phyloP scores from a whole-genome alignment of 2,888 invertebrate species.

The Yponomeuta sedellus region DNA sequence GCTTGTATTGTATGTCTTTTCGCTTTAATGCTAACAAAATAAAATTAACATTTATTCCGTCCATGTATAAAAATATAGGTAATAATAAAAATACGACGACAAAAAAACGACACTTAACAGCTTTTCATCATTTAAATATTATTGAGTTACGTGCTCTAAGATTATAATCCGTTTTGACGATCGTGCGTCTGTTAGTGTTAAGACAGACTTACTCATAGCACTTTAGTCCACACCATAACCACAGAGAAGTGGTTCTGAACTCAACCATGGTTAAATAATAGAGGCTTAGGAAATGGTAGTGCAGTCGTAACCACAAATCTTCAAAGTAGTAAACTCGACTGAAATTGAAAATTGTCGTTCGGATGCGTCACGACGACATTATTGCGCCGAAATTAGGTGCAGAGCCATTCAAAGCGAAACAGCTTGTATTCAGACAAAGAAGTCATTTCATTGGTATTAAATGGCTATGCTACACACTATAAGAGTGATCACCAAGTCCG shows the following conservation, averaged over 20 bases:
- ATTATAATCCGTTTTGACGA: slow-evolving; percentile 1
- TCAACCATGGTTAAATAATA: no score
- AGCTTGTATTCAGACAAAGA: neutral
- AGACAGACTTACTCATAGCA: neutral
- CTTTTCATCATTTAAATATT: slow-evolving; percentile 29
- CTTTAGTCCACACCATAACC: neutral
- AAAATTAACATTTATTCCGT: slow-evolving; percentile 74
- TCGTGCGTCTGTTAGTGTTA: neutral
- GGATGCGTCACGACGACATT: no score
- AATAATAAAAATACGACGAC: slow-evolving; percentile 54
- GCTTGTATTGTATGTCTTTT: slow-evolving; percentile 61
- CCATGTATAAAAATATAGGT: slow-evolving; percentile 74
- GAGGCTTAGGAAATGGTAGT: no score
- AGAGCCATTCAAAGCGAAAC: neutral
- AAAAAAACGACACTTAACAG: neutral
- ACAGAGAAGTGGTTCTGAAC: neutral
- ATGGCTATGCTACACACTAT: no score
- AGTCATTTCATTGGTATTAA: neutral
- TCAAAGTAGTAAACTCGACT: no score
- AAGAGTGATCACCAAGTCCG: no score
- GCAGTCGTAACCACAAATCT: no score
- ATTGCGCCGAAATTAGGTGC: neutral
- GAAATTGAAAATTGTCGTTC: no score
- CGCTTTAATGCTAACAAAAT: slow-evolving; percentile 76
- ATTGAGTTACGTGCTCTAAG: slow-evolving; percentile 31